These are phyloP conservation scores for Grammomys surdaster DNA, from an alignment of 2,113 vertebrate species.

Conservation along the genomic window DNA sequence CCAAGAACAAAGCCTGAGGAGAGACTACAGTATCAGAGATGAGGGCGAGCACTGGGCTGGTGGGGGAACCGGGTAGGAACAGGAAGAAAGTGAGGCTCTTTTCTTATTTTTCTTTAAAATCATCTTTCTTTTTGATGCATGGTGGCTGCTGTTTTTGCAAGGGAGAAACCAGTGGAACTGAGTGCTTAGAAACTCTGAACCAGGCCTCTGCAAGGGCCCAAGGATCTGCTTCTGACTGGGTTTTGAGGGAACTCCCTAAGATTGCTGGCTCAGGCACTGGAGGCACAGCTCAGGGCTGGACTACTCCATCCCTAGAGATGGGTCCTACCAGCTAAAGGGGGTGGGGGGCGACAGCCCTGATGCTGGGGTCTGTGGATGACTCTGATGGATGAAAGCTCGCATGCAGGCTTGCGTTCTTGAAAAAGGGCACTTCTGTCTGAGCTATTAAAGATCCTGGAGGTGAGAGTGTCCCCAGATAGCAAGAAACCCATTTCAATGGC, in stretches of 20 bases:
- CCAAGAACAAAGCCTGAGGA: neutral
- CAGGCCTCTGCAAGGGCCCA: neutral
- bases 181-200: slow-evolving; percentile 30
- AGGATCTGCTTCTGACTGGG: slow-evolving; percentile 43
- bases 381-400: neutral
- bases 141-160: slow-evolving; percentile 34
- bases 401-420: neutral
- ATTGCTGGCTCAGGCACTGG: neutral
- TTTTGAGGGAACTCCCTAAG: slow-evolving; percentile 46
- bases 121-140: neutral
- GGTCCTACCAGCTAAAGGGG: neutral
- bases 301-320: neutral
- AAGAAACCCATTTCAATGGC: neutral
- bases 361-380: neutral
- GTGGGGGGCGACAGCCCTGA: neutral
- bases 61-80: slow-evolving; percentile 9
- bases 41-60: neutral
- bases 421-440: neutral
- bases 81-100: neutral
- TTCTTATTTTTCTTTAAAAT: neutral
- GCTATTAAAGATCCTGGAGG: neutral
- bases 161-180: neutral
- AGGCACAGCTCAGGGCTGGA: slow-evolving; percentile 36
- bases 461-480: neutral
- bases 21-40: too few species aligned